Evolutionary conservation across 2,797 vertebrate species (phyloP).

Genomic region (Muscicapa comitata): DNA sequence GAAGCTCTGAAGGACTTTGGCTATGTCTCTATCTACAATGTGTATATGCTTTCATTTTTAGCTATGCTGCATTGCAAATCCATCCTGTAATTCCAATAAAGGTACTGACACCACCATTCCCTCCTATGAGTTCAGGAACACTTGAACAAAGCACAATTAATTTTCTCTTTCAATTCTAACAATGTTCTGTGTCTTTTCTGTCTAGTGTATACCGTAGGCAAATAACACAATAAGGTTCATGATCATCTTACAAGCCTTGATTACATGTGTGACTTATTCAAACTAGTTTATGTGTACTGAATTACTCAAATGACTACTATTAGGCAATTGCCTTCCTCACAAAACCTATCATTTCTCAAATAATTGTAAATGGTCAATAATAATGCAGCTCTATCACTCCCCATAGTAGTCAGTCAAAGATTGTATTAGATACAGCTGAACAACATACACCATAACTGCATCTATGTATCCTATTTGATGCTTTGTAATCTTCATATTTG

Average conservation of each 20-base stretch:
- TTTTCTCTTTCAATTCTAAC: background rate
- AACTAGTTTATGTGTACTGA: background rate
- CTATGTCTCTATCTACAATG: background rate
- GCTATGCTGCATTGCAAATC: background rate
- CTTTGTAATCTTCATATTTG: background rate
- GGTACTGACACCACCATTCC: background rate
- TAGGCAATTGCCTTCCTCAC: background rate
- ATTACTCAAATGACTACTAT: background rate
- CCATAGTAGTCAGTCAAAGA: background rate
- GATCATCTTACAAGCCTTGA: background rate
- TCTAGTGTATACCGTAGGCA: rapidly evolving
- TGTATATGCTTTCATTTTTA: background rate
- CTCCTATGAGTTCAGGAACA: background rate
- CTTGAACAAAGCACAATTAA: background rate
- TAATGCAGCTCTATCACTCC: background rate
- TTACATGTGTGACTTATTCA: background rate
- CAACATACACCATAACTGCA: background rate
- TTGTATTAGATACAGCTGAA: background rate
- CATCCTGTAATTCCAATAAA: background rate
- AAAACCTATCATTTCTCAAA: background rate
- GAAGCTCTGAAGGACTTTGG: background rate
- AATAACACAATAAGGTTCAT: background rate
- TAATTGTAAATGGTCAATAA: background rate
- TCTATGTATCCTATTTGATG: background rate
- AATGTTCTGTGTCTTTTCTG: background rate